These are phyloP conservation scores for Aurelia coerulea DNA, from an alignment of 30 jellyfish, hydroid and myxozoan genomes.

Conservation along the genomic window DNA sequence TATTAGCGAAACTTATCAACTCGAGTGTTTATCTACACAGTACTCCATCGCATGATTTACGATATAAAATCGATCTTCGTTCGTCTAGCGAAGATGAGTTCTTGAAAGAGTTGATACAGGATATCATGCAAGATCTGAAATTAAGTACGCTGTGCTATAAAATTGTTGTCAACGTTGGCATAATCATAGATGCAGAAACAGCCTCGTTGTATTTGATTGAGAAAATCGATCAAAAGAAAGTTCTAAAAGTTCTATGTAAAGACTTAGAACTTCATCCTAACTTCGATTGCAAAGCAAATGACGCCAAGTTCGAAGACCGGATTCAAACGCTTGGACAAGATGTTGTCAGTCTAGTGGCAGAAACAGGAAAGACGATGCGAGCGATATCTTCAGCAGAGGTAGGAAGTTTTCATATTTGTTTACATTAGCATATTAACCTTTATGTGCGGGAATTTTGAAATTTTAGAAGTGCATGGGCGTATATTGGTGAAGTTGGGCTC, in stretches of 20 bases:
- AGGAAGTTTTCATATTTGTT: too few species aligned
- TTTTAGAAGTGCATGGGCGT: too few species aligned
- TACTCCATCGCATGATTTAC: conserved; percentile 33
- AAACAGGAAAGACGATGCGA: conserved; percentile 53
- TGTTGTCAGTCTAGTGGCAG: conserved; percentile 61
- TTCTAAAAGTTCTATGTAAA: conserved; percentile 46
- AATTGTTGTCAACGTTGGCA: conserved; percentile 69
- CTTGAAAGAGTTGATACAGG: conserved; percentile 72
- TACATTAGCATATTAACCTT: too few species aligned
- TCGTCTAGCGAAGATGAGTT: conserved; percentile 66
- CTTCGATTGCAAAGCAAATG: conserved; percentile 10
- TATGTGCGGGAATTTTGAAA: too few species aligned
- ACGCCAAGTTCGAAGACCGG: not conserved
- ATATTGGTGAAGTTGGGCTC: too few species aligned
- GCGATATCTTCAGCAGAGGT: too few species aligned
- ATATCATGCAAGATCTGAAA: conserved; percentile 72
- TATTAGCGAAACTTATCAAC: conserved; percentile 61
- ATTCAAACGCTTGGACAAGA: conserved; percentile 38
- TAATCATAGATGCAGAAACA: conserved; percentile 57
- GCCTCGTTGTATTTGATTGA: conserved; percentile 69
- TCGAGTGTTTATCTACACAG: conserved; percentile 79
- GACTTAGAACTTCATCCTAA: conserved; percentile 12
- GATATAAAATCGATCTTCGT: conserved; percentile 36
- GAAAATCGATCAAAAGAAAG: conserved; percentile 23
- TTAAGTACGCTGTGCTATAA: conserved; percentile 70